Percentiles rank a stretch among this genome's conserved stretches.
Conservation (phyloP, 1,140 invertebrate species). For the Latrodectus geometricus region DNA sequence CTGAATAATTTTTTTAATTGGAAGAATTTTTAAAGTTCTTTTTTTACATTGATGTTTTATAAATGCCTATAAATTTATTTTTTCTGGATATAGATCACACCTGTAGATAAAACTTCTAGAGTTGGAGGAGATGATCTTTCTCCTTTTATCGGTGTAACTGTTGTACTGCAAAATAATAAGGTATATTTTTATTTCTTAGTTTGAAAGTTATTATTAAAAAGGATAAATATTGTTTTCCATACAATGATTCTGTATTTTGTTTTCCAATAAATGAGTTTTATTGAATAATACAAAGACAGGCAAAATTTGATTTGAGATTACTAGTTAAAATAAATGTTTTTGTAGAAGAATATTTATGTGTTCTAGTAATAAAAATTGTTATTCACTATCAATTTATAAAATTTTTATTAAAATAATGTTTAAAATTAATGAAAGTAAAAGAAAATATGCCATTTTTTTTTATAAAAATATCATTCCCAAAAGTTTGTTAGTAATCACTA, state of each 20-base stretch:
- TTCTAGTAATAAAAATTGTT: too few species aligned
- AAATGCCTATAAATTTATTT: neutral
- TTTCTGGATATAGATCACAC: slow-evolving; percentile 20
- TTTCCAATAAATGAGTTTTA: too few species aligned
- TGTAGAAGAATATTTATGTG: too few species aligned
- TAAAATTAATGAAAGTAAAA: too few species aligned
- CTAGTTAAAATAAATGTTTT: too few species aligned
- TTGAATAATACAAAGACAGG: too few species aligned
- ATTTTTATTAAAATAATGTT: too few species aligned
- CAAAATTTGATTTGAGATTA: too few species aligned
- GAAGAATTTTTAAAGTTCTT: neutral
- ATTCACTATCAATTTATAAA: too few species aligned
- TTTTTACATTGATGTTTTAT: neutral
- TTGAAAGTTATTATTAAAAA: neutral
- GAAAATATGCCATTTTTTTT: too few species aligned
- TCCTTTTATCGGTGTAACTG: slow-evolving; percentile 53
- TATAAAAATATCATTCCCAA: too few species aligned
- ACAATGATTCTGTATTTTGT: neutral
- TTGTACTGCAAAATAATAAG: slow-evolving; percentile 51
- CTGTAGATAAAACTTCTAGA: slow-evolving; percentile 45
- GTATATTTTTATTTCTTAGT: neutral
- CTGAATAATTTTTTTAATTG: neutral
- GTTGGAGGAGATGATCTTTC: slow-evolving; percentile 50
- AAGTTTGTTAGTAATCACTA: too few species aligned
- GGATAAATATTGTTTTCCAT: neutral